A percentile compares a stretch with the other conserved stretches of the same genome.
Conservation (phyloP, 1,140 invertebrate species). For the Cotesia typhae region DNA sequence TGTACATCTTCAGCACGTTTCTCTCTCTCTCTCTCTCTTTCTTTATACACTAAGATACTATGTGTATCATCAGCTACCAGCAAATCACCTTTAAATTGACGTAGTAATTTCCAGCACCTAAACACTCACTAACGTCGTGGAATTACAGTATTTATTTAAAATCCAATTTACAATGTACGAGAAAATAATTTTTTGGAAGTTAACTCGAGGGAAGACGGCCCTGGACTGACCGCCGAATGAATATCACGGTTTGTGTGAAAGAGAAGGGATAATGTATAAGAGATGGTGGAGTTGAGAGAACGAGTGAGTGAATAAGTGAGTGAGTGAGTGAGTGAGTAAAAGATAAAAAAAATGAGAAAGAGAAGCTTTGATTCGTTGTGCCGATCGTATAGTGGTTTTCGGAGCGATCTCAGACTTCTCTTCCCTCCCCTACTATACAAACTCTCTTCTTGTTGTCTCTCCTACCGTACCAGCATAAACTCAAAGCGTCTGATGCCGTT, state of each 20-base stretch:
- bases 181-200: constrained; percentile 27
- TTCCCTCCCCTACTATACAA: constrained; percentile 5
- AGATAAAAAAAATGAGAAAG: constrained; percentile 4
- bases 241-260: constrained; percentile 27
- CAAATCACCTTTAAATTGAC: no score
- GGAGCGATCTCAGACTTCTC: constrained; percentile 34
- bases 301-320: constrained; percentile 3
- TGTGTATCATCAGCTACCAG: background rate
- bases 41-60: background rate
- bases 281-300: background rate
- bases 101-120: no score
- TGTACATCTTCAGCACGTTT: no score
- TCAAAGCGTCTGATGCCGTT: constrained; percentile 18
- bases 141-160: constrained; percentile 19
- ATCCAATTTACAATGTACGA: background rate
- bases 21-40: no score
- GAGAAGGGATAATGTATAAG: constrained; percentile 9
- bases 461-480: constrained; percentile 14
- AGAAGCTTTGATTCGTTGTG: constrained; percentile 23
- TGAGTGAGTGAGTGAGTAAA: constrained; percentile 8
- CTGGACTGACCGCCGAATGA: constrained; percentile 39
- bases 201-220: constrained; percentile 37
- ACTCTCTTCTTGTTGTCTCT: constrained; percentile 22
- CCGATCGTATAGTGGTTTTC: constrained; percentile 36
- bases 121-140: constrained; percentile 33